phyloP scores from a whole-genome alignment of 2,113 vertebrate species.

The Psittacula cyanocephala region DNA sequence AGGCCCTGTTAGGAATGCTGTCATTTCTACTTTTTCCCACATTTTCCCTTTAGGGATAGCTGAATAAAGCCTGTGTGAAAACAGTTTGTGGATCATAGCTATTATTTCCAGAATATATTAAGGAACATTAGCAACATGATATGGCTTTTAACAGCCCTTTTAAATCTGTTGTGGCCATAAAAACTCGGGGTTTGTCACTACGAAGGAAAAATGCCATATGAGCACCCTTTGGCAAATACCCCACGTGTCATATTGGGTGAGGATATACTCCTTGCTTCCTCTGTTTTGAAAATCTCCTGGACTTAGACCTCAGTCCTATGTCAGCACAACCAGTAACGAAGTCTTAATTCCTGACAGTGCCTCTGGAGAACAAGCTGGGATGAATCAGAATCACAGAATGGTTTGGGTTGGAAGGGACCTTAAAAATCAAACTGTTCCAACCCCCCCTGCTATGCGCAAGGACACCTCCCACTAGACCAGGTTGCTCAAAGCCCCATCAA shows the following conservation, averaged over 20 bases:
- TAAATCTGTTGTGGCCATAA: not conserved
- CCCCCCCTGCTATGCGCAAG: not conserved
- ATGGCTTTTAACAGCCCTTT: not conserved
- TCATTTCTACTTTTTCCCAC: not conserved
- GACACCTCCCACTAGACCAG: not conserved
- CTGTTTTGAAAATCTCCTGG: not conserved
- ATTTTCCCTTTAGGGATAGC: not conserved
- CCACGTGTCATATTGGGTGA: not conserved
- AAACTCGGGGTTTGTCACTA: not conserved
- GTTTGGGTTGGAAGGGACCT: not conserved
- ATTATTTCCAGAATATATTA: not conserved
- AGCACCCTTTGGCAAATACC: not conserved
- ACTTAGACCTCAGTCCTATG: not conserved
- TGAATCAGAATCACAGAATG: not conserved
- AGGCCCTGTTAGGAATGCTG: not conserved
- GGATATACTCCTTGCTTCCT: not conserved
- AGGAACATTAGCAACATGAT: not conserved
- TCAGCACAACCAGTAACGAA: not conserved
- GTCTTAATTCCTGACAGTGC: not conserved
- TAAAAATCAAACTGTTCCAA: not conserved
- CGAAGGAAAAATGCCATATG: not conserved
- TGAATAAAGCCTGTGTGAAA: not conserved
- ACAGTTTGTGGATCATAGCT: not conserved
- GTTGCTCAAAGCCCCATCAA: not conserved
- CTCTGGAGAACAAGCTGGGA: not conserved